Base-by-base conservation (phyloP, 1,140 invertebrate species). In the Aphaenogaster floridana region DNA sequence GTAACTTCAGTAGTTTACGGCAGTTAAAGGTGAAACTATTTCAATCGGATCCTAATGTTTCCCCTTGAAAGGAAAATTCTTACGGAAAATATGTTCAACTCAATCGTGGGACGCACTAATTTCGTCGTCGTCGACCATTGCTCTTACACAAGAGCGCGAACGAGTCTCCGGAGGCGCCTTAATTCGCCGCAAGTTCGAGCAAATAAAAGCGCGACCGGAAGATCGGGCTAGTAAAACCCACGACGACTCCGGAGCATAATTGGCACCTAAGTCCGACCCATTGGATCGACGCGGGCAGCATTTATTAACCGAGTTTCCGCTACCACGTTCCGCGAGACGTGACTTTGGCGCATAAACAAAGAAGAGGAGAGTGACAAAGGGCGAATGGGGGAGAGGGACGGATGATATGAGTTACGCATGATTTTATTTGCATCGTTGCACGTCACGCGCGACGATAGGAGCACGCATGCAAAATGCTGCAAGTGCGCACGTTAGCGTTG, bases 391-490 rank as follows among this genome's bases (percentile, higher is more conserved):
- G 48, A 39, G 15, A 66, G 39, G 8, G 9, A n/a, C 0, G 8
- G 11, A 28, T n/a, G 59, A 78, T 28, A 28, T 54, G 78, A 71
- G 57, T 84, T 50, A 78, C 72, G 86, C 69, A 57, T 83, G 80
- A 89, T 84, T 89, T 72, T 61, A 87, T 87, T 84, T 84, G 54
- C 45, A 48, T 9, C 61, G 77, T 39, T 8, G 61, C 57, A n/a
- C 52, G 66, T 81, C 63, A 57, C 66, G 66, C 48, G 63, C 54
- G 54, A 81, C 42, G 42, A 72, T n/a, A 48, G 68, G 8, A 59
- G 39, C n/a, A 59, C 52, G 52, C 79, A 48, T 39, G 72, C 72
- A 64, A 79, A 78, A 79, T 79, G 42, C 54, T 66, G 50, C 59
- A 28, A 17, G 36, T 11, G 8, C 34, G 42, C 34, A 39, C 61